Conservation (phyloP, 2,113 vertebrate species). For the Lepus timidus region DNA sequence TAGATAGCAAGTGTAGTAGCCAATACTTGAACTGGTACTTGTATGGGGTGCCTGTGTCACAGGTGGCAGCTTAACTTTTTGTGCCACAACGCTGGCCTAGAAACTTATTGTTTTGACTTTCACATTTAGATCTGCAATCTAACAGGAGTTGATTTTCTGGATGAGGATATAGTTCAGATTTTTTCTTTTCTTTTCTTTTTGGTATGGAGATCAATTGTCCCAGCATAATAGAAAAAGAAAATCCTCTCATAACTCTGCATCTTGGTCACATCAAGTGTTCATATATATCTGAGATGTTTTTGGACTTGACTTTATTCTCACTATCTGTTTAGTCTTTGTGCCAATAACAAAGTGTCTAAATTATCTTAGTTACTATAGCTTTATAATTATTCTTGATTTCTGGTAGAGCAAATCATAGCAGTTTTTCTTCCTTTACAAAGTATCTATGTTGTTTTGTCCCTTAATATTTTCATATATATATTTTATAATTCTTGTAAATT, state of each 20-base stretch:
- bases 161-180: background rate
- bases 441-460: background rate
- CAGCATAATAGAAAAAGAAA: background rate
- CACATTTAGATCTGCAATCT: background rate
- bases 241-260: background rate
- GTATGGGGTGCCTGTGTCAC: too few species aligned
- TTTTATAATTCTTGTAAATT: background rate
- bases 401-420: background rate
- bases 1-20: too few species aligned
- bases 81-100: too few species aligned
- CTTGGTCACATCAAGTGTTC: background rate
- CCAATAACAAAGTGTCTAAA: background rate
- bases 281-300: background rate
- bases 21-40: too few species aligned
- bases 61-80: too few species aligned
- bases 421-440: background rate
- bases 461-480: background rate
- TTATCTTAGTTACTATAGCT: background rate
- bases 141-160: background rate
- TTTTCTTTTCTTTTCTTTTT: too few species aligned
- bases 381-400: background rate
- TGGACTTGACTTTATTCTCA: background rate
- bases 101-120: background rate
- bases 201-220: background rate
- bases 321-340: background rate